Conservation (phyloP, 2,888 invertebrate species). For the Helicoverpa assulta region DNA sequence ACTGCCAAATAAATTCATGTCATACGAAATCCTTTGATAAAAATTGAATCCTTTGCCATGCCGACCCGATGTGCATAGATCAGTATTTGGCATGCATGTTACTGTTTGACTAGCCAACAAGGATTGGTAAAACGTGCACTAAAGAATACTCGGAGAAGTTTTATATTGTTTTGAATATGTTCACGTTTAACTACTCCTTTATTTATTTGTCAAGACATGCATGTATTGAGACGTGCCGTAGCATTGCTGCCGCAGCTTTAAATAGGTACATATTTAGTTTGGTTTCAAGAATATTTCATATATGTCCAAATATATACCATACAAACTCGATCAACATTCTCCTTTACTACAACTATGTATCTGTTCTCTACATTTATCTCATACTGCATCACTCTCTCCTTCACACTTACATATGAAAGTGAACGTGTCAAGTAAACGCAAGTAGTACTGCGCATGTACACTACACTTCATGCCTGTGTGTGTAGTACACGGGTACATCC, state of each 20-base stretch:
- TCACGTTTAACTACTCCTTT: neutral
- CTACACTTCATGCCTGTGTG: neutral
- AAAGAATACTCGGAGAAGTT: neutral
- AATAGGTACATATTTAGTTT: conserved; percentile 1
- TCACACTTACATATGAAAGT: conserved; percentile 33
- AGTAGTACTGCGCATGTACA: conserved; percentile 25
- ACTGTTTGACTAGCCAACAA: too few relatives aligned
- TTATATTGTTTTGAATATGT: neutral
- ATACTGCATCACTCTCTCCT: conserved; percentile 40
- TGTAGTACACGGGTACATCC: conserved; percentile 15
- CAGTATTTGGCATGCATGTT: too few relatives aligned
- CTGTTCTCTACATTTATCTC: conserved; percentile 43
- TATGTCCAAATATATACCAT: conserved; percentile 7
- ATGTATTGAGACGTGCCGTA: neutral
- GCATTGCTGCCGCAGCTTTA: conserved; percentile 22
- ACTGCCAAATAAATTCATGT: too few relatives aligned
- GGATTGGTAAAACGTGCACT: too few relatives aligned
- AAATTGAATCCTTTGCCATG: neutral
- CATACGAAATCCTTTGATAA: neutral
- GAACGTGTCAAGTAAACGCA: conserved; percentile 24
- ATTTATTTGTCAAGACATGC: conserved; percentile 12
- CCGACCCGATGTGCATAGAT: too few relatives aligned
- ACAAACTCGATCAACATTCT: neutral
- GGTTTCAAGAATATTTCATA: neutral
- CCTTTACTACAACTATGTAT: conserved; percentile 43